Evolutionary conservation across 2,113 vertebrate genomes (phyloP).

Genomic region (Oryzias celebensis): DNA sequence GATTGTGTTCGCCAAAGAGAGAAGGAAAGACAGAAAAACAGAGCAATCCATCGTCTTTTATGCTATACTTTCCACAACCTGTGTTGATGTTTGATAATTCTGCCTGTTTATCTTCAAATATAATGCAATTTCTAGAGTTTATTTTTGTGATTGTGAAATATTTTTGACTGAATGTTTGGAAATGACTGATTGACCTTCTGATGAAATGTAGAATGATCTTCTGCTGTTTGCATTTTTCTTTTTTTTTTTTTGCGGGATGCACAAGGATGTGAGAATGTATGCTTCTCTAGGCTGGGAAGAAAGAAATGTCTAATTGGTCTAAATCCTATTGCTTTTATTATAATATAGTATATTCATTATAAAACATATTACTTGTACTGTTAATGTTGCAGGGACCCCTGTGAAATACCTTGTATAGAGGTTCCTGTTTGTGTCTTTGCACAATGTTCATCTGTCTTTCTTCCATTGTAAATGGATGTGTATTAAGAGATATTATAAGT

Average conservation of each 20-base stretch:
- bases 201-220: constrained; percentile 57
- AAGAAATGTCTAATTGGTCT: constrained; percentile 45
- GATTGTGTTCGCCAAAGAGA: constrained; percentile 79
- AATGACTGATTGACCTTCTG: constrained; percentile 52
- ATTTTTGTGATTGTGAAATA: constrained; percentile 57
- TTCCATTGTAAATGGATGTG: constrained; percentile 70
- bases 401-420: constrained; percentile 54
- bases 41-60: constrained; percentile 59
- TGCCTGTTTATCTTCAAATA: constrained; percentile 55
- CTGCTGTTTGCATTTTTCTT: constrained; percentile 12
- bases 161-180: constrained; percentile 72
- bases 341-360: constrained; percentile 67
- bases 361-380: constrained; percentile 62
- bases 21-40: constrained; percentile 44
- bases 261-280: constrained; percentile 69
- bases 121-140: constrained; percentile 70
- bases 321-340: constrained; percentile 61
- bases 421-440: constrained; percentile 67
- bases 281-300: constrained; percentile 35
- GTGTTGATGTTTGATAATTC: constrained; percentile 59
- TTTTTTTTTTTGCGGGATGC: constrained; percentile 60
- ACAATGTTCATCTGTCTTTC: constrained; percentile 70
- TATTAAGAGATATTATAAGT: constrained; percentile 51
- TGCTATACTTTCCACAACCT: constrained; percentile 41
- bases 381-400: constrained; percentile 59